These are phyloP conservation scores for Catostylus mosaicus DNA, from an alignment of 30 jellyfish, hydroid and myxozoan species.

Conservation along the genomic window DNA sequence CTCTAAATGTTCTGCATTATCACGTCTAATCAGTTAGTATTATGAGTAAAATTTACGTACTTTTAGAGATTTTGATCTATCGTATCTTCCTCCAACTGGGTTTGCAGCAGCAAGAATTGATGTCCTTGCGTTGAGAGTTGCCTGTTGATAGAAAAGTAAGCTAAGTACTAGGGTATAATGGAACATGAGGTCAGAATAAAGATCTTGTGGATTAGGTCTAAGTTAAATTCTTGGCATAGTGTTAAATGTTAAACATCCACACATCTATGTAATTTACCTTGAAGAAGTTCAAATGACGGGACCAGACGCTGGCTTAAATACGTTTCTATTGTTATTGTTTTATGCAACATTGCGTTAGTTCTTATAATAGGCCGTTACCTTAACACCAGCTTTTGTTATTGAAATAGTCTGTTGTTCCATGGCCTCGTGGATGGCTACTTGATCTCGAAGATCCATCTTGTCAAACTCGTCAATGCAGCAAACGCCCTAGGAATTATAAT, in stretches of 20 bases:
- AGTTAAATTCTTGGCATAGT: too few species aligned
- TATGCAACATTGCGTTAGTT: too few species aligned
- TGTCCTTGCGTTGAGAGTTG: conserved; percentile 99
- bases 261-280: too few species aligned
- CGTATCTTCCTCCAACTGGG: conserved; percentile 99
- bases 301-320: too few species aligned
- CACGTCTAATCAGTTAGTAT: too few species aligned
- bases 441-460: conserved; percentile 99
- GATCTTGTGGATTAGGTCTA: too few species aligned
- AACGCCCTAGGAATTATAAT: conserved; percentile 76
- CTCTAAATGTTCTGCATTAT: too few species aligned
- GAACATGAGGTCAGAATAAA: too few species aligned
- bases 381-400: conserved; percentile 99
- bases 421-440: conserved; percentile 99
- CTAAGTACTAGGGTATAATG: background rate
- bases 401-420: conserved; percentile 99
- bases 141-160: conserved; percentile 47
- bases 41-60: conserved; percentile 26
- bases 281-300: too few species aligned
- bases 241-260: too few species aligned
- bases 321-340: too few species aligned
- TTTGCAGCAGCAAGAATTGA: conserved; percentile 99
- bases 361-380: conserved; percentile 53
- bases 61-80: conserved; percentile 94
- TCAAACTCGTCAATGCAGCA: conserved; percentile 99